A percentile compares a stretch with the other conserved stretches of the same genome.
These are phyloP conservation scores for Corythornis cristatus DNA, from an alignment of 2,113 vertebrate genomes.

Conservation along the genomic window DNA sequence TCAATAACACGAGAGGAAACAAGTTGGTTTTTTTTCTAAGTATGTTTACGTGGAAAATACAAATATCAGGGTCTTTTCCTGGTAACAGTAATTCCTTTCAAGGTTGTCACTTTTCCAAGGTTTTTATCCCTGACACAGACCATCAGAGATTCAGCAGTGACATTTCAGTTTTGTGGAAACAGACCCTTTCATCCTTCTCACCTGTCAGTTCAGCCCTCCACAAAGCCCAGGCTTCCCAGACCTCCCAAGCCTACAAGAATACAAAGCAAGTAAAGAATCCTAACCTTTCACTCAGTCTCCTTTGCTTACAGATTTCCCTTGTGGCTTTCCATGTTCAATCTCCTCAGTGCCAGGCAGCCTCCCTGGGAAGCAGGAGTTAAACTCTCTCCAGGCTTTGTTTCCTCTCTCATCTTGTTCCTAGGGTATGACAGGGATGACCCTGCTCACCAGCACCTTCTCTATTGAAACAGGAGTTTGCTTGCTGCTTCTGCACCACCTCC, in stretches of 20 bases:
- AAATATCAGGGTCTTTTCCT: background rate
- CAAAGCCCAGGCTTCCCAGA: background rate
- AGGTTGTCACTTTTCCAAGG: background rate
- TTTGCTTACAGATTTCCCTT: background rate
- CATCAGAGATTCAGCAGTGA: background rate
- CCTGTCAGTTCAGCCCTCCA: background rate
- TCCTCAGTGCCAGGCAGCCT: background rate
- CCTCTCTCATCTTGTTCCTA: background rate
- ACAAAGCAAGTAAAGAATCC: background rate
- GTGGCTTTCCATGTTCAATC: background rate
- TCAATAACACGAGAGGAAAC: background rate
- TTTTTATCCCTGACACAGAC: background rate
- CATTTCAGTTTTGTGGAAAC: background rate
- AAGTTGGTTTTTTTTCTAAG: background rate
- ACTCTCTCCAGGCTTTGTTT: background rate
- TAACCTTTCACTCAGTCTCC: background rate
- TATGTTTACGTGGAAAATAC: background rate
- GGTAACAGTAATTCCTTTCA: background rate
- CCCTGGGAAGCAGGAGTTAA: background rate
- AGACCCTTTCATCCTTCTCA: background rate
- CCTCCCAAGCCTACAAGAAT: background rate
- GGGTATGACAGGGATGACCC: background rate
- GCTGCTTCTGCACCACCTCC: background rate
- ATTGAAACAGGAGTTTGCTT: background rate
- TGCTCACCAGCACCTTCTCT: background rate